Evolutionary conservation across 2,888 invertebrate species (phyloP), one percentile per base, ranked within the genome.

Genomic region (Amiota mariae): DNA sequence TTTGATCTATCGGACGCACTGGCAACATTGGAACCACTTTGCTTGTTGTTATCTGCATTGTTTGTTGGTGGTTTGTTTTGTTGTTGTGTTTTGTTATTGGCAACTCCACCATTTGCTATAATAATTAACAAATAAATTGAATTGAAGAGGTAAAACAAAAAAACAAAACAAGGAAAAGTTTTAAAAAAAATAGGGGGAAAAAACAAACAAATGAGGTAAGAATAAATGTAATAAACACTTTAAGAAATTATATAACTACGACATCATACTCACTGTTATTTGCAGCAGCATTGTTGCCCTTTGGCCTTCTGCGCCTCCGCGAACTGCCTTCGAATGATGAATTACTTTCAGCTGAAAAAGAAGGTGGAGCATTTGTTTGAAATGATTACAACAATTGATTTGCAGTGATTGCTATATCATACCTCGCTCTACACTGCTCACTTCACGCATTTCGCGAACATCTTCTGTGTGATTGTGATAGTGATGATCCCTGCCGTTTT

Each of bases 351-450:
- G 90, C 90, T 90, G 75, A 70, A 49, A 11, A 59, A n/a, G 36
- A 36, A 36, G 8, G 36, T 24, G 36, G 8, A 36, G 36, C 8
- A 18, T 46, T 66, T 70, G 46, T 46, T 66, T 70, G 59, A 61
- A 63, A 51, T 56, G 36, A 54, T n/a, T 63, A 18, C 56, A 72
- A 54, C 72, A 67, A 72, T 73, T n/a, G n/a, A n/a, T 49, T 3
- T 15, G n/a, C 18, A 47, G 6, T 36, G 36, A 36, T 36, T 36
- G 36, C 36, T 67, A 78, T n/a, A n/a, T n/a, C 76, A 80, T 80
- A 89, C 90, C 90, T 82, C 90, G 87, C 80, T 90, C 90, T 77
- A 90, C 88, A 75, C 90, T 90, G 81, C 90, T 90, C 80, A 89
- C 81, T 82, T 90, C 90, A 67, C 89, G 89, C 80, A 86, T 81